These are phyloP conservation scores for Patiria miniata DNA, from an alignment of 35 echinoderm and acorn worm species.

Conservation along the genomic window DNA sequence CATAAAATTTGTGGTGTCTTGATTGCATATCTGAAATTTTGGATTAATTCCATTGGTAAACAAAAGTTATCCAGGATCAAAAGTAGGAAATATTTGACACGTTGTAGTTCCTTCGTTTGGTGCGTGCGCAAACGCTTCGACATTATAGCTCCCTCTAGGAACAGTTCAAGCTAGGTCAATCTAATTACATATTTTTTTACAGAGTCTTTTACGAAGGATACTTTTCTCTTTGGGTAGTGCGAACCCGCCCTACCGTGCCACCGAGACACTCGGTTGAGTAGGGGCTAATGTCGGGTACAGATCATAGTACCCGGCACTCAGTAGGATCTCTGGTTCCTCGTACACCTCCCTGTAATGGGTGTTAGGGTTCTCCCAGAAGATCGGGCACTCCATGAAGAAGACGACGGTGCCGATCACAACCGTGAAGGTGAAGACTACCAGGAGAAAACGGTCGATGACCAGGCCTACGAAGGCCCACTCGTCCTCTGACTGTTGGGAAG, in stretches of 20 bases:
- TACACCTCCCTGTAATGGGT: slow-evolving; percentile 42
- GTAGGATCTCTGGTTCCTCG: slow-evolving; percentile 67
- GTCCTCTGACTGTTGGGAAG: slow-evolving; percentile 69
- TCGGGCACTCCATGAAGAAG: slow-evolving; percentile 60
- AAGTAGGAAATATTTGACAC: no score
- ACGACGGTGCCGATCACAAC: slow-evolving; percentile 56
- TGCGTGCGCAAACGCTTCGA: no score
- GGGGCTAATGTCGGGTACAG: neutral
- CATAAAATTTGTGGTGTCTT: no score
- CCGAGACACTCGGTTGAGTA: neutral
- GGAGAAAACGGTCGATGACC: slow-evolving; percentile 83
- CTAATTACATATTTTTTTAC: no score
- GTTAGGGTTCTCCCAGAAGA: slow-evolving; percentile 74
- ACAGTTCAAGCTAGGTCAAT: no score
- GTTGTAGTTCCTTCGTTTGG: no score
- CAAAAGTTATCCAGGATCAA: no score
- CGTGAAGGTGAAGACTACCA: slow-evolving; percentile 65
- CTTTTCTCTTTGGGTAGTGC: no score
- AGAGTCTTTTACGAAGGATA: no score
- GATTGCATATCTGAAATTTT: no score
- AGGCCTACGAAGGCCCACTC: slow-evolving; percentile 86
- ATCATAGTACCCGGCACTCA: slow-evolving; percentile 10
- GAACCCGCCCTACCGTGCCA: neutral
- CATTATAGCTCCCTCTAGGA: no score
- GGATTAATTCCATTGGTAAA: no score